Conservation (phyloP, 2,888 invertebrate species). For the Gari tellinella region DNA sequence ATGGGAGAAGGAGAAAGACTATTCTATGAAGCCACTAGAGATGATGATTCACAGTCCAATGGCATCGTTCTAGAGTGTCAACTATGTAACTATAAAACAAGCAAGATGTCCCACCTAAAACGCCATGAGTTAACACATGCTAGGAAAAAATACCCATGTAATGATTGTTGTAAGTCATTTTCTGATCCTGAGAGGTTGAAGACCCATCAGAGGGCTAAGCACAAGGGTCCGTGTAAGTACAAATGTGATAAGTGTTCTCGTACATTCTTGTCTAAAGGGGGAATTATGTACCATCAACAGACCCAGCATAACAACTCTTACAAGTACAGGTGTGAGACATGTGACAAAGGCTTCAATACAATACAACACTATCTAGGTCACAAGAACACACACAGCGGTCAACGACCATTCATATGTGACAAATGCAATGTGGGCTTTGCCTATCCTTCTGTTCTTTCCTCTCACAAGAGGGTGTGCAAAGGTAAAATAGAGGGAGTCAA, state of each 20-base stretch:
- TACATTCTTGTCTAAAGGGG: slow-evolving; percentile 56
- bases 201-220: slow-evolving; percentile 28
- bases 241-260: slow-evolving; percentile 52
- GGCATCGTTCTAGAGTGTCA: slow-evolving; percentile 25
- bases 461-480: slow-evolving; percentile 51
- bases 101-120: slow-evolving; percentile 42
- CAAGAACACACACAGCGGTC: slow-evolving; percentile 54
- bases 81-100: slow-evolving; percentile 46
- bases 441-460: slow-evolving; percentile 45
- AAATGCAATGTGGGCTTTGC: slow-evolving; percentile 51
- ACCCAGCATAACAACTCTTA: slow-evolving; percentile 53
- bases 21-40: slow-evolving; percentile 17
- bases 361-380: slow-evolving; percentile 52
- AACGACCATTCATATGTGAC: slow-evolving; percentile 48
- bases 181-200: slow-evolving; percentile 24
- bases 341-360: slow-evolving; percentile 55
- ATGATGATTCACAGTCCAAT: slow-evolving; percentile 12
- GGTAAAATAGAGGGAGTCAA: slow-evolving; percentile 30
- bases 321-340: slow-evolving; percentile 54
- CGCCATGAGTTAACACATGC: slow-evolving; percentile 42
- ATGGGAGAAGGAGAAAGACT: no score
- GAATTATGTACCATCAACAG: slow-evolving; percentile 53
- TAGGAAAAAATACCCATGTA: slow-evolving; percentile 34
- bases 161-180: slow-evolving; percentile 38
- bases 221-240: slow-evolving; percentile 38